Base-by-base conservation (phyloP, 2,888 invertebrate species). In the Eilema sororculum region DNA sequence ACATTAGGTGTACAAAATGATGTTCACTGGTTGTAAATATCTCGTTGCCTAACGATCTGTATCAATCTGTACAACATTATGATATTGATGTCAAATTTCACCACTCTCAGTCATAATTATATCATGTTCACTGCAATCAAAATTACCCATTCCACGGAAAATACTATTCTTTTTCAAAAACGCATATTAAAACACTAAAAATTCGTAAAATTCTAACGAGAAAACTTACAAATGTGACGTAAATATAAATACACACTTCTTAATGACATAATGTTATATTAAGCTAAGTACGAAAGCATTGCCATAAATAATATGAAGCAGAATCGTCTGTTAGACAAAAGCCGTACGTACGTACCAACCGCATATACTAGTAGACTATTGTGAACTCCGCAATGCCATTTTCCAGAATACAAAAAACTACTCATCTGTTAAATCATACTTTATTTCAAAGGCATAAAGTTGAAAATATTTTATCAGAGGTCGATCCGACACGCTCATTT, bases 301-400 rank as follows among this genome's bases (percentile, higher is more conserved):
- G 74, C 74, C 70, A 73, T 72, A 78, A 71, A 78, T 75, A 76
- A 73, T 61, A 72, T 71, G 62, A 70, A 76, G 67, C 73, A 75
- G 74, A 67, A 76, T 76, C 67, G 71, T 77, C 74, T 68, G 66
- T 71, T 74, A 77, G 72, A 80, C 76, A 82, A 79, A 81, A 77
- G 75, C 79, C 73, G 75, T 72, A n/a, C n/a, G n/a, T n/a, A n/a
- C n/a, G n/a, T n/a, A 73, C 73, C 72, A 67, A 77, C 79, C 71
- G 77, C 78, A 75, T 78, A 77, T 73, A n/a, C n/a, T n/a, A n/a
- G n/a, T n/a, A 79, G 74, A 71, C 68, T 72, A 78, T 77, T 78
- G 76, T 84, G 83, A 84, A 82, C 84, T 81, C 77, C 81, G 80
- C 80, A 83, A 81, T 82, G 80, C 78, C 78, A 80, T 86, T 82